Base-by-base conservation (phyloP, 2,888 invertebrate genomes). In the Lochmaea capreae region DNA sequence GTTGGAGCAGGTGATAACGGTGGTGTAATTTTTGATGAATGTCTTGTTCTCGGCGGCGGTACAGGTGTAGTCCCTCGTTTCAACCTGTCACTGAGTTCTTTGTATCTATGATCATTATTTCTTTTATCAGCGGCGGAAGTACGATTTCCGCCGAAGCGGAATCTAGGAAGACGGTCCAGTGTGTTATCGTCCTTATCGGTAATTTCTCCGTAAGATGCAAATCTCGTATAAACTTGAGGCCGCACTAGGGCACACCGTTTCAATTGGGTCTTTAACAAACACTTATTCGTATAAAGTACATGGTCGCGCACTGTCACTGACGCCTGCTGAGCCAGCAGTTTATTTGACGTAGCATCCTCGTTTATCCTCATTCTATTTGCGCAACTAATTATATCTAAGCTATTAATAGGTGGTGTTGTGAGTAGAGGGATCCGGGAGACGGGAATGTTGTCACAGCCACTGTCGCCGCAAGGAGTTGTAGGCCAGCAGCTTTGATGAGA, bases 141-240 rank as follows among this genome's bases (percentile, higher is more conserved):
- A 73, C 87, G 86, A 80, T 87, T 87, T 80, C 91, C 88, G 83
- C 91, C 93, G 89, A 93, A 92, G 87, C 94, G 93, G 87, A 93
- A 90, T 88, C 92, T 93, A 86, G 93, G 93, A 88, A 94, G 89
- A 82, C 94, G 93, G 89, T 95, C 95, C 92, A 94, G 93, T 87
- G 93, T 93, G 91, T 92, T 81, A 61, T 85, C 83, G 74, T 83
- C 82, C 68, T 83, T 83, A 83, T 81, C 81, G 81, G 81, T 78
- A 77, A 80, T 76, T 76, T 84, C 82, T 75, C 83, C 84, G 83
- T 84, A 84, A 77, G 86, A 85, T 78, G 83, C 84, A 65, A 86
- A 79, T 76, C 85, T 83, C 70, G 85, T 81, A 79, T 85, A 85
- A 77, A 86, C 82, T 80, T 86, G 86, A 62, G 87, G 84, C 77